Evolutionary conservation across 2,888 invertebrate genomes (phyloP).

Genomic region (Pachymerium ferrugineum): DNA sequence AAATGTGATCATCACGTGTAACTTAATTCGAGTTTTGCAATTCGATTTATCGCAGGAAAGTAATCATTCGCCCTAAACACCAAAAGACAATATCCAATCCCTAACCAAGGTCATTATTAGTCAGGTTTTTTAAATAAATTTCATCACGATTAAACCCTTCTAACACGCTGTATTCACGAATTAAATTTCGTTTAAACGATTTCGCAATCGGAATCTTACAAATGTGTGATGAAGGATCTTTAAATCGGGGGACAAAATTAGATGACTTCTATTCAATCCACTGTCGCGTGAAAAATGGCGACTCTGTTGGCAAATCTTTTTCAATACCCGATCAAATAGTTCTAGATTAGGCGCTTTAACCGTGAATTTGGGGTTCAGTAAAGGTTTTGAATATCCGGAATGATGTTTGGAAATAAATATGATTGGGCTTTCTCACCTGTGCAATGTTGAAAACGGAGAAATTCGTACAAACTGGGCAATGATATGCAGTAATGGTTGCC

Average conservation of each 20-base stretch:
- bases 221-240: not conserved
- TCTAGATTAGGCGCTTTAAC: not conserved
- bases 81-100: not conserved
- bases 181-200: not conserved
- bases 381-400: not conserved
- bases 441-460: constrained; percentile 8
- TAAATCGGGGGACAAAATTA: not conserved
- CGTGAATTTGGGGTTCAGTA: not conserved
- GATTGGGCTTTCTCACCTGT: not conserved
- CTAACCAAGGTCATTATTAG: not conserved
- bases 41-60: not conserved
- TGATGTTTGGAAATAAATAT: not conserved
- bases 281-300: constrained; percentile 8
- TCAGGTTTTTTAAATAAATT: not conserved
- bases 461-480: constrained; percentile 21
- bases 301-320: constrained; percentile 13
- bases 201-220: not conserved
- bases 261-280: constrained; percentile 9
- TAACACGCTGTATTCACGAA: not conserved
- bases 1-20: not conserved
- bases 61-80: not conserved
- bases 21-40: not conserved
- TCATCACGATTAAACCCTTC: not conserved
- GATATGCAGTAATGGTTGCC: constrained; percentile 32
- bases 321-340: not conserved